These are phyloP conservation scores for Acipenser transmontanus DNA, from an alignment of 2,797 vertebrate genomes.

Conservation along the genomic window DNA sequence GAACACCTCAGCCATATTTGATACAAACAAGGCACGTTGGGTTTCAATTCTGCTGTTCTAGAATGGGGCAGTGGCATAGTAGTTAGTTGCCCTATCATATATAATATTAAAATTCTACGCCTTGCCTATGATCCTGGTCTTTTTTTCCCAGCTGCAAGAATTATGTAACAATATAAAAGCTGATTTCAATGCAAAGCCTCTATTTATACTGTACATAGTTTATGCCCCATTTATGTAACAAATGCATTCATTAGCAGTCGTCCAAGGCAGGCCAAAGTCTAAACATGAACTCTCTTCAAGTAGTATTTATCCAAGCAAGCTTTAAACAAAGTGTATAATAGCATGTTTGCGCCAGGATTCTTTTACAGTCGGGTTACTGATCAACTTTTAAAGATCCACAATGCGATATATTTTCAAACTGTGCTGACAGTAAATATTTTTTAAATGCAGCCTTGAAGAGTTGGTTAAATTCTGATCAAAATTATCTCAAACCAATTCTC, in stretches of 20 bases:
- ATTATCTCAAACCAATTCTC: too few species aligned
- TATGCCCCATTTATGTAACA: slow-evolving; percentile 49
- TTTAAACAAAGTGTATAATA: slow-evolving; percentile 39
- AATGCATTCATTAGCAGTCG: slow-evolving; percentile 25
- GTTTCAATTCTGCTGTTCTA: too few species aligned
- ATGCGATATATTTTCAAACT: neutral
- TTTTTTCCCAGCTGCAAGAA: too few species aligned
- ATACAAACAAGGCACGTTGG: too few species aligned
- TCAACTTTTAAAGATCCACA: slow-evolving; percentile 42
- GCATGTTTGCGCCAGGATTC: slow-evolving; percentile 31
- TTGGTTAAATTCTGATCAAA: too few species aligned
- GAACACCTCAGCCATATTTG: too few species aligned
- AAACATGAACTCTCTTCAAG: slow-evolving; percentile 33
- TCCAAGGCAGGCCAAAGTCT: slow-evolving; percentile 40
- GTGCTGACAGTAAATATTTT: too few species aligned
- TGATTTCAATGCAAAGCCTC: slow-evolving; percentile 32
- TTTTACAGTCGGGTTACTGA: slow-evolving; percentile 47
- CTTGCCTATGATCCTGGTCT: too few species aligned
- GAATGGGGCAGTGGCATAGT: too few species aligned
- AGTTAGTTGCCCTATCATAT: too few species aligned
- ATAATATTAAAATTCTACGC: too few species aligned
- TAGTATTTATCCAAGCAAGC: slow-evolving; percentile 52
- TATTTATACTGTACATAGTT: slow-evolving; percentile 33
- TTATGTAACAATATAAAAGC: slow-evolving; percentile 48
- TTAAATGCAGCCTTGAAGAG: too few species aligned